These are phyloP conservation scores for Crepidodera aurea DNA, from an alignment of 2,888 invertebrate genomes.

Conservation along the genomic window DNA sequence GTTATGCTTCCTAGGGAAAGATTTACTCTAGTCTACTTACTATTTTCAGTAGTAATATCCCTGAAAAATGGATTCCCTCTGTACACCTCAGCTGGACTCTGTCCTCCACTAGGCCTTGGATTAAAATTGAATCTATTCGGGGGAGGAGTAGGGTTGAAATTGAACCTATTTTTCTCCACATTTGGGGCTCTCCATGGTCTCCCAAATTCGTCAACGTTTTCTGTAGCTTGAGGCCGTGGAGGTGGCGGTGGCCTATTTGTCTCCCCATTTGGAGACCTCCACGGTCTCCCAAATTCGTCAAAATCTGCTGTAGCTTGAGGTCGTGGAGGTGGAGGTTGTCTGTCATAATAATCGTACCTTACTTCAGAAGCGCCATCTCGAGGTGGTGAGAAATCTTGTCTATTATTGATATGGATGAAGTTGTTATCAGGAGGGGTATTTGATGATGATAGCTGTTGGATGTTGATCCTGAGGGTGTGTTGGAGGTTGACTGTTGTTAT, in stretches of 20 bases:
- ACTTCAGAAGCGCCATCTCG: neutral
- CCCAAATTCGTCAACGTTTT: neutral
- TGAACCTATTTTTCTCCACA: constrained; percentile 32
- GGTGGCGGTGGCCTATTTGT: neutral
- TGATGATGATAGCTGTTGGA: constrained; percentile 38
- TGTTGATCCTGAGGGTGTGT: constrained; percentile 62
- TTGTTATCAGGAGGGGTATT: constrained; percentile 26
- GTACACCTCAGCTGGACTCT: constrained; percentile 28
- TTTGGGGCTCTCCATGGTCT: constrained; percentile 20
- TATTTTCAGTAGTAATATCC: neutral
- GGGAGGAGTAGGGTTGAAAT: constrained; percentile 34
- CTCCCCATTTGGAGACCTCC: neutral
- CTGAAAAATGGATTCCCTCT: constrained; percentile 35
- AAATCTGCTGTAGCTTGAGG: neutral
- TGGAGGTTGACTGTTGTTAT: constrained; percentile 64
- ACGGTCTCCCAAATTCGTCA: constrained; percentile 6
- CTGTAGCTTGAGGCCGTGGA: neutral
- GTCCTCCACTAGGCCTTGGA: constrained; percentile 9
- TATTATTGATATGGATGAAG: neutral
- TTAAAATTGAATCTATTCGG: constrained; percentile 31
- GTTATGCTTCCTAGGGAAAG: too few species aligned
- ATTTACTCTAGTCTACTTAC: too few species aligned
- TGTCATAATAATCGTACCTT: neutral
- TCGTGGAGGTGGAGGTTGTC: neutral
- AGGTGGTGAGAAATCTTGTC: neutral